These are phyloP conservation scores for Lophius piscatorius DNA, from an alignment of 2,113 vertebrate genomes.

Conservation along the genomic window DNA sequence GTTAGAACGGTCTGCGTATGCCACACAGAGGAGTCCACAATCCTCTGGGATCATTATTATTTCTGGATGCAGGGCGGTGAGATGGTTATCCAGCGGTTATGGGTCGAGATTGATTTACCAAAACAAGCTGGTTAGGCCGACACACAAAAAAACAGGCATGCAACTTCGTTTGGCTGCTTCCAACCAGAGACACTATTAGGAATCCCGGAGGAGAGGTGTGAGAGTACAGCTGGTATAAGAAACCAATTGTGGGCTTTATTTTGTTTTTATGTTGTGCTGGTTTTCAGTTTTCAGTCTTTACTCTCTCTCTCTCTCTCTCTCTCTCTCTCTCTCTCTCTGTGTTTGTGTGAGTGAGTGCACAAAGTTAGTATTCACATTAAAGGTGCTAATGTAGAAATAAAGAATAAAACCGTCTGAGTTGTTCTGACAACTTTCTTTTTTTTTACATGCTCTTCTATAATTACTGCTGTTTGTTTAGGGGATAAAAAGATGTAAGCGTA, in stretches of 20 bases:
- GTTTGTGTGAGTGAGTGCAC: constrained; percentile 17
- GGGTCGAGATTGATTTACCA: constrained; percentile 19
- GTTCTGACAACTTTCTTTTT: constrained; percentile 40
- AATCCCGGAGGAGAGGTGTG: constrained; percentile 28
- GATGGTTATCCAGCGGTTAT: constrained; percentile 24
- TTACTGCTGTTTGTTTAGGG: constrained; percentile 45
- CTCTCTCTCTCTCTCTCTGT: background rate
- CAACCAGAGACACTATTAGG: constrained; percentile 44
- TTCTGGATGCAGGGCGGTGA: constrained; percentile 50
- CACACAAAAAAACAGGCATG: constrained; percentile 12
- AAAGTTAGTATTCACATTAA: constrained; percentile 58
- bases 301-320: background rate
- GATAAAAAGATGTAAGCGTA: constrained; percentile 20
- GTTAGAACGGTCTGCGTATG: background rate
- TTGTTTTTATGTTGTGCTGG: constrained; percentile 30
- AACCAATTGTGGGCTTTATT: constrained; percentile 40
- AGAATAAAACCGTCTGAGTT: constrained; percentile 40
- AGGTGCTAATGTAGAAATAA: constrained; percentile 68
- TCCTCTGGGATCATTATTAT: constrained; percentile 34
- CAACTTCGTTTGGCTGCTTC: constrained; percentile 23
- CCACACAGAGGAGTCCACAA: constrained; percentile 12
- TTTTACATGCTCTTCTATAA: constrained; percentile 46
- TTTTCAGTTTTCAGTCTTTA: constrained; percentile 26
- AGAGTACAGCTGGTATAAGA: constrained; percentile 62
- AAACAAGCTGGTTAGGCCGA: constrained; percentile 11